Evolutionary conservation across 2,113 vertebrate species (phyloP), one percentile per base, ranked within the genome.

Genomic region (Hemiscyllium ocellatum): DNA sequence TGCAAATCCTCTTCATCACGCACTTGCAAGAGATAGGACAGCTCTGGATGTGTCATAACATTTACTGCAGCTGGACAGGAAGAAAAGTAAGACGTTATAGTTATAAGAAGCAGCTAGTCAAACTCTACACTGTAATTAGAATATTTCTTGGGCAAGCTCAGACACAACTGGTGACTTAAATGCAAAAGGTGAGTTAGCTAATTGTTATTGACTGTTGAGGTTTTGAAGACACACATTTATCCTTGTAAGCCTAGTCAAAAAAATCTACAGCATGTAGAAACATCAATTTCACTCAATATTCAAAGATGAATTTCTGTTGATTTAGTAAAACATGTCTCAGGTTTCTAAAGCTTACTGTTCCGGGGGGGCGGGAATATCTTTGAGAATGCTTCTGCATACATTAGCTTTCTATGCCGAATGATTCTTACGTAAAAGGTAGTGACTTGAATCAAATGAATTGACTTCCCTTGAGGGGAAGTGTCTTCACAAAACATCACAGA

Each of bases 41-140:
- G 50, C 7, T 0, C n/a, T 86, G 95, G 24, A 24, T 78, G 24
- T 47, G 78, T 96, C 96, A 96, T 61, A 0, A 89, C n/a, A 94
- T 95, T 96, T 86, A 95, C 96, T 96, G 97, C 97, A 96, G 96
- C 97, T 97, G 96, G n/a, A 96, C 96, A 96, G 42, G 95, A 95
- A 65, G 50, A 89, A 96, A 19, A 76, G 87, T 94, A 50, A 6
- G 13, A 72, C 13, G 26, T 76, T 72, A 95, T 22, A 37, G 50
- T 61, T 29, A 61, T 29, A 61, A n/a, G 66, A 72, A 69, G 69
- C 76, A 72, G 94, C 69, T 69, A 95, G 69, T 72, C 94, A 95
- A 29, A 29, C 24, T 12, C 37, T 72, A 76, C 26, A 52, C 69
- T 52, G 69, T 95, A 47, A 95, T 95, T 72, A 72, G 94, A 95